These are phyloP conservation scores for Lutra lutra DNA, from an alignment of 2,797 vertebrate genomes.

Conservation along the genomic window DNA sequence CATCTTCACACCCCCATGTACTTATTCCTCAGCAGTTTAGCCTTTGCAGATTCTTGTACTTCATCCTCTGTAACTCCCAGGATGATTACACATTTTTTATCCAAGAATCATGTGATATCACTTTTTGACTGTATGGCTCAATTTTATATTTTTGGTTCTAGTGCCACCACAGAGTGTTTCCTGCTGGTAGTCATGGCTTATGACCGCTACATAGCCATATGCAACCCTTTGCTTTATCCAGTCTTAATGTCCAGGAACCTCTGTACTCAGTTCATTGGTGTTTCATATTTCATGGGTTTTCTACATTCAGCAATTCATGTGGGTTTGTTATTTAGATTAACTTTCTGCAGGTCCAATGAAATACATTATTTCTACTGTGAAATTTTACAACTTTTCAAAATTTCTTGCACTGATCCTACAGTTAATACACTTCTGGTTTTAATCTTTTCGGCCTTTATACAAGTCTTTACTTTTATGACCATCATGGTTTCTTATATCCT, in stretches of 20 bases:
- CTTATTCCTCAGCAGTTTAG: conserved; percentile 62
- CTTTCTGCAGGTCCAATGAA: conserved; percentile 63
- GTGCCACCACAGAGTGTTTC: conserved; percentile 74
- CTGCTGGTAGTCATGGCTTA: conserved; percentile 70
- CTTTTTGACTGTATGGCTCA: conserved; percentile 28
- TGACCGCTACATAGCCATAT: conserved; percentile 68
- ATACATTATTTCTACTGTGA: conserved; percentile 77
- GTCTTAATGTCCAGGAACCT: conserved; percentile 55
- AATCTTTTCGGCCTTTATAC: conserved; percentile 57
- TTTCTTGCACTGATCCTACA: conserved; percentile 65
- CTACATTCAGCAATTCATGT: conserved; percentile 64
- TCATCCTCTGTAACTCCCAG: conserved; percentile 67
- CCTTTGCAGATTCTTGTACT: conserved; percentile 58
- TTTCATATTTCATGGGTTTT: conserved; percentile 67
- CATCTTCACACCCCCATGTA: conserved; percentile 72
- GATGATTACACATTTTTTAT: conserved; percentile 70
- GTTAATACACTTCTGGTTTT: conserved; percentile 57
- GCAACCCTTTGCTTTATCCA: conserved; percentile 65
- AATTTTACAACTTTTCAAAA: conserved; percentile 69
- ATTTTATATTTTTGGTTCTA: conserved; percentile 63
- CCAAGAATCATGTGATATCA: not conserved
- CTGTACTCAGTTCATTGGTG: not conserved
- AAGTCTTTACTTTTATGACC: conserved; percentile 59
- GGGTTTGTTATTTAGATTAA: conserved; percentile 50
- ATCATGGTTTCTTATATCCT: conserved; percentile 52